phyloP scores from a whole-genome alignment of 1,140 invertebrate species.

The Bombus superbus region DNA sequence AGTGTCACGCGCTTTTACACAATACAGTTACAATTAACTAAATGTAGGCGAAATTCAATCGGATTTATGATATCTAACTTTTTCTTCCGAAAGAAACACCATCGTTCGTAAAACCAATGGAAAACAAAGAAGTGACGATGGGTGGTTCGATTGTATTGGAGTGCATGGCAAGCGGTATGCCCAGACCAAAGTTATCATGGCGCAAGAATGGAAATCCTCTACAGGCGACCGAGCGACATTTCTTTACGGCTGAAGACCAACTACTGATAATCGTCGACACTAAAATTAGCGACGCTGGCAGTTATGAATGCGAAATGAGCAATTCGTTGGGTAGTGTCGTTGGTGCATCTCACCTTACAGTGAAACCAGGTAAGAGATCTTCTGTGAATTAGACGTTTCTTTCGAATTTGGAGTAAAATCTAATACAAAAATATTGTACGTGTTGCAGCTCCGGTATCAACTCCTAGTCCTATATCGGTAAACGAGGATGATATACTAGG shows the following conservation, averaged over 20 bases:
- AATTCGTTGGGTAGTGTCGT: conserved; percentile 90
- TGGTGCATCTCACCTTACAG: conserved; percentile 83
- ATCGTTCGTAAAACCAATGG: conserved; percentile 92
- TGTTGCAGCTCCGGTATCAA: conserved; percentile 73
- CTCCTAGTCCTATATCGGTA: conserved; percentile 59
- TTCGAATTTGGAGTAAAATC: neutral
- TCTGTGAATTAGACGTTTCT: neutral
- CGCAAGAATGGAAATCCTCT: conserved; percentile 92
- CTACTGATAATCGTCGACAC: conserved; percentile 93
- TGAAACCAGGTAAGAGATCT: conserved; percentile 82
- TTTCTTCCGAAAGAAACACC: conserved; percentile 87
- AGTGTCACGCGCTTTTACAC: conserved; percentile 44
- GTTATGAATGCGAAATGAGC: conserved; percentile 94
- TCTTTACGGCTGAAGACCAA: conserved; percentile 93
- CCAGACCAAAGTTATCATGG: conserved; percentile 95
- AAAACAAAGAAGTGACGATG: conserved; percentile 90
- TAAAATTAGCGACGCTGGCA: conserved; percentile 89
- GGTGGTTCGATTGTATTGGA: conserved; percentile 93
- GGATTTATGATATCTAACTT: no score
- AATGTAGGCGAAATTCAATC: neutral
- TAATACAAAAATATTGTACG: conserved; percentile 31
- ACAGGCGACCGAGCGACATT: conserved; percentile 87
- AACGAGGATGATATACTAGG: conserved; percentile 90
- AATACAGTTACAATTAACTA: neutral
- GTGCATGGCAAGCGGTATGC: conserved; percentile 93